Base-by-base conservation (phyloP, 2,113 vertebrate genomes). In the Misgurnus mizolepis region DNA sequence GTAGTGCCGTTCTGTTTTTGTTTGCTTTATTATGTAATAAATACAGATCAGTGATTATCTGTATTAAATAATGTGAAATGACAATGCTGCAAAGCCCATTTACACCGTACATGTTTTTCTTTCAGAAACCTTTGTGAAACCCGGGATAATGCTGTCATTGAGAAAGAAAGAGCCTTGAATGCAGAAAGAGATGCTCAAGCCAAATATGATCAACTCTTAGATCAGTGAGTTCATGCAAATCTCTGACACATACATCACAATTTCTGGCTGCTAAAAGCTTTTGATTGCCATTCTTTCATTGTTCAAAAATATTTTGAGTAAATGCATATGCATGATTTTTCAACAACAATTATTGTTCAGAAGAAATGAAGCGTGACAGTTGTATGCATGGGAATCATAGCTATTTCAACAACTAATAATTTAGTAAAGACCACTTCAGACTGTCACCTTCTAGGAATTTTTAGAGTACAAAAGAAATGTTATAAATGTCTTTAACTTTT, bases 111-210 rank as follows among this genome's bases (percentile, higher is more conserved):
- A 67, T 65, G 7, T 56, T 55, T 18, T 10, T 47, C 84, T 79
- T 45, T 45, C 76, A 99, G 98, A 88, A 96, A 95, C 87, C 86
- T 99, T 79, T 94, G 98, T 81, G 98, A 99, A 91, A 92, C 96
- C 1, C 93, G 95, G 86, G 97, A 99, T 88, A 92, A 95, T 83
- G 95, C 98, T 0, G 78, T 96, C 9, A 86, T 96, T 80, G 98
- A 99, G 90, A 98, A 94, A 87, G 95, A 97, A 64, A 88, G 96
- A 90, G 95, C 96, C 0, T 71, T 92, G 73, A 74, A 66, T 67
- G 93, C 95, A 10, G 96, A 98, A 87, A 96, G 94, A 81, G 94
- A 97, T 72, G 84, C 94, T 53, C 89, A 95, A 84, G 94, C 93
- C 85, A 97, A 96, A 93, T 94, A 97, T 0, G 93, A 97, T 83